Percentiles rank a stretch among this genome's conserved stretches.
Conservation (phyloP, 2,113 vertebrate species). For the Psilopsiagon aymara region DNA sequence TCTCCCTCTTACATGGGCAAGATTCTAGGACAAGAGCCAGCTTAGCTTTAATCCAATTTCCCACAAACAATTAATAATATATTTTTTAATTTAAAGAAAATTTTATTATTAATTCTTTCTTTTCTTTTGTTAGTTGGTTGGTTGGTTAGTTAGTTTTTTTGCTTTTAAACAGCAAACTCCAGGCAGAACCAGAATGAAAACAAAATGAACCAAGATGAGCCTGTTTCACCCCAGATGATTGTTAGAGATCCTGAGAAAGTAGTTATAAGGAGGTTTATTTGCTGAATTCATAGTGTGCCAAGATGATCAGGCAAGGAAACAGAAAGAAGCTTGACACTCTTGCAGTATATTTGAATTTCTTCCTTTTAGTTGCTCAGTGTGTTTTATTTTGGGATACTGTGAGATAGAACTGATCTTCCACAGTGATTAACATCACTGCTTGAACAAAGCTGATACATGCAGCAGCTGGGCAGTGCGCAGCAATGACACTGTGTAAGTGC, state of each 20-base stretch:
- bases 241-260: background rate
- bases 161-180: background rate
- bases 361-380: too few relatives aligned
- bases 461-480: fast-evolving
- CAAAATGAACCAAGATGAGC: background rate
- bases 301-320: background rate
- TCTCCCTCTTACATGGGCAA: too few relatives aligned
- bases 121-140: background rate
- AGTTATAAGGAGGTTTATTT: background rate
- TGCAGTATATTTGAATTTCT: background rate
- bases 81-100: background rate
- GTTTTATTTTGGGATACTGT: background rate
- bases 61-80: background rate
- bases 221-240: background rate
- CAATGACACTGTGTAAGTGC: fast-evolving
- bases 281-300: background rate
- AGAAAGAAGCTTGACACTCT: fast-evolving
- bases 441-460: background rate
- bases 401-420: background rate
- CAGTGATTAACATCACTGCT: background rate
- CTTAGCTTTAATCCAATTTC: background rate
- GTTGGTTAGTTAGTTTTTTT: background rate
- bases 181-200: background rate
- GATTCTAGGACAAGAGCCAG: background rate
- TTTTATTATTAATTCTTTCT: background rate